Evolutionary conservation across 2,888 invertebrate genomes (phyloP), one percentile per base, ranked within the genome.

Genomic region (Acanthosepion lycidas): DNA sequence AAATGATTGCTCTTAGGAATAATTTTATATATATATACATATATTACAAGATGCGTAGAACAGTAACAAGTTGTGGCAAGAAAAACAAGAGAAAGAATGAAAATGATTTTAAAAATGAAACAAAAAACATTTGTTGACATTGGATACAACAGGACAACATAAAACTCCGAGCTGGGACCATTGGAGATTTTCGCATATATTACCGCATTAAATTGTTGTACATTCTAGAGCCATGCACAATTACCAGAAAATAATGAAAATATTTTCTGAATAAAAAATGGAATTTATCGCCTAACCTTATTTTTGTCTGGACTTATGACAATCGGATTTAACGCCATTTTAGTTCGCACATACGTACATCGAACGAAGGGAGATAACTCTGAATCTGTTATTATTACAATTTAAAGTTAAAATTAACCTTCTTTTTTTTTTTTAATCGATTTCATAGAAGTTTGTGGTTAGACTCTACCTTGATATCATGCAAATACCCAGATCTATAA

Each of bases 301-400:
- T 78, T 78, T 78, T 78, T 78, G 78, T 78, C 78, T 78, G 78
- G 78, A n/a, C 78, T 78, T 9, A 78, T 15, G 15, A n/a, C 78
- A 78, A 78, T 78, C n/a, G 78, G 78, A n/a, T 33, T 78, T 78
- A 33, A n/a, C 78, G 78, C 78, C 78, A 78, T 78, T 78, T n/a
- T 15, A n/a, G 23, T n/a, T n/a, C 12, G 15, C n/a, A 8, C 9
- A n/a, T 0, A n/a, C n/a, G 9, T 23, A 6, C 23, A 59, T 6
- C 6, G n/a, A 42, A 42, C 33, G 3, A 78, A 78, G 78, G 78
- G 78, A 78, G n/a, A 33, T 15, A 78, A 78, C 78, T 78, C 78
- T 78, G 15, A 78, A n/a, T 12, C 15, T n/a, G 2, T 15, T 51
- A 51, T 15, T 51, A 51, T 51, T 51, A 51, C 15, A 42, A 42